phyloP scores from a whole-genome alignment of 2,797 vertebrate species.

The Thamnophis elegans region DNA sequence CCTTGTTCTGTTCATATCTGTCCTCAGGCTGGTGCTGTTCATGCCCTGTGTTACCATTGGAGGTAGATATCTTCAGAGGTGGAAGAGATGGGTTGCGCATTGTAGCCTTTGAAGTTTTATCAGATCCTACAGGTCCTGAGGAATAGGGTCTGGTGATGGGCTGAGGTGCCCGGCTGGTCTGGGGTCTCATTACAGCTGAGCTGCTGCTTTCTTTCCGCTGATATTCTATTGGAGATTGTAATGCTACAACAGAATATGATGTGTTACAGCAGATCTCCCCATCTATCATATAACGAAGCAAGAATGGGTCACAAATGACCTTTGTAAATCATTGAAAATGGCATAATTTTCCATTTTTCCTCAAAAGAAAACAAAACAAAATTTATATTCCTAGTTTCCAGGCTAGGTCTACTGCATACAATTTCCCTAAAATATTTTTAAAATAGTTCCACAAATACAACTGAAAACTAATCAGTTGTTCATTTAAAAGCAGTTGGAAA shows the following conservation, averaged over 20 bases:
- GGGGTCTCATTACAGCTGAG: slow-evolving; percentile 82
- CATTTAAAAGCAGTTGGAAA: background rate
- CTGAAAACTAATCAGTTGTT: background rate
- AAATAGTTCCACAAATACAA: background rate
- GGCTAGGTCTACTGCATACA: background rate
- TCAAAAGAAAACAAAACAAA: background rate
- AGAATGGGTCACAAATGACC: background rate
- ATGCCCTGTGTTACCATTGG: slow-evolving; percentile 87
- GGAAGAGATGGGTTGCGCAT: slow-evolving; percentile 76
- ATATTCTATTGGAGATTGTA: slow-evolving; percentile 95
- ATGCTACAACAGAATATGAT: slow-evolving; percentile 74
- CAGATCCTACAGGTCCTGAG: slow-evolving; percentile 79
- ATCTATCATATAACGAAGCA: background rate
- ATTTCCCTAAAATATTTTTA: background rate
- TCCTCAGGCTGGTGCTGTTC: slow-evolving; percentile 77
- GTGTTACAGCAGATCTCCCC: slow-evolving; percentile 29
- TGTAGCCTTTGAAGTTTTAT: slow-evolving; percentile 80
- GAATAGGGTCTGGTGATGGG: slow-evolving; percentile 77
- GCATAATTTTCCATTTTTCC: background rate
- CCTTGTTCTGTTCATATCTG: slow-evolving; percentile 81
- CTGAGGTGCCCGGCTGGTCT: slow-evolving; percentile 76
- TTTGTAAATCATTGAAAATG: background rate
- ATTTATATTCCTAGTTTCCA: background rate
- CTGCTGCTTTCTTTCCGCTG: slow-evolving; percentile 85
- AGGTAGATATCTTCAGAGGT: slow-evolving; percentile 87